These are phyloP conservation scores for Desoria tigrina DNA, from an alignment of 2,888 invertebrate species.

Conservation along the genomic window DNA sequence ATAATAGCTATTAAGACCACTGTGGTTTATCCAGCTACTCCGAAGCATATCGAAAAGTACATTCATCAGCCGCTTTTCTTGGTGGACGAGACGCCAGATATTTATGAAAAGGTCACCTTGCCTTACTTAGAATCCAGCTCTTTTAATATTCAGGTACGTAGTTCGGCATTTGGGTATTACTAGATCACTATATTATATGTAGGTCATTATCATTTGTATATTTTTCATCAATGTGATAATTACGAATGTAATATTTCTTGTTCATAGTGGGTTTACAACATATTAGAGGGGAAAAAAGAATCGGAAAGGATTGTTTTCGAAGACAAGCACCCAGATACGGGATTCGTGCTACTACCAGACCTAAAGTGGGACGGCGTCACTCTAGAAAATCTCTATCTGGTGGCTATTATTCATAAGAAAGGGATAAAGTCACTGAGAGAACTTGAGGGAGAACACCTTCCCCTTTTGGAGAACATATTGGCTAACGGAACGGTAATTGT, in stretches of 20 bases:
- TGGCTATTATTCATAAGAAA: slow-evolving; percentile 75
- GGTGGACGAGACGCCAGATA: slow-evolving; percentile 78
- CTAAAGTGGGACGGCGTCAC: slow-evolving; percentile 89
- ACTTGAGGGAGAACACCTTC: slow-evolving; percentile 73
- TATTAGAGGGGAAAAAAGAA: slow-evolving; percentile 88
- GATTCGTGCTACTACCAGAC: slow-evolving; percentile 89
- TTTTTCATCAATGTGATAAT: no score
- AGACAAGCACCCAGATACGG: slow-evolving; percentile 72
- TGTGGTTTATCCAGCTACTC: slow-evolving; percentile 89
- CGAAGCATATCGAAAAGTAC: slow-evolving; percentile 88
- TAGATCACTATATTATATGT: slow-evolving; percentile 22
- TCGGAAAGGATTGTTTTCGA: slow-evolving; percentile 82
- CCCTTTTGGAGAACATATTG: slow-evolving; percentile 77
- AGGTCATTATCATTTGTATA: slow-evolving; percentile 16
- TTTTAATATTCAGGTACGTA: slow-evolving; percentile 76
- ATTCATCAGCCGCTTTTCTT: slow-evolving; percentile 71
- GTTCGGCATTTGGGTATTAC: slow-evolving; percentile 14
- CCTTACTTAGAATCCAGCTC: slow-evolving; percentile 73
- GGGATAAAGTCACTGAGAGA: slow-evolving; percentile 83
- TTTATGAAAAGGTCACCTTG: slow-evolving; percentile 76
- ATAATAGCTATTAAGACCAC: slow-evolving; percentile 79
- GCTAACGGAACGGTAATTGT: slow-evolving; percentile 71
- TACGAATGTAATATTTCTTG: slow-evolving; percentile 58
- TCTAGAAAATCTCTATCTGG: slow-evolving; percentile 76
- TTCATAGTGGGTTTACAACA: slow-evolving; percentile 99